A percentile compares a stretch with the other conserved stretches of the same genome.
phyloP scores from a whole-genome alignment of 2,113 vertebrate genomes.

The Bagarius yarrelli region DNA sequence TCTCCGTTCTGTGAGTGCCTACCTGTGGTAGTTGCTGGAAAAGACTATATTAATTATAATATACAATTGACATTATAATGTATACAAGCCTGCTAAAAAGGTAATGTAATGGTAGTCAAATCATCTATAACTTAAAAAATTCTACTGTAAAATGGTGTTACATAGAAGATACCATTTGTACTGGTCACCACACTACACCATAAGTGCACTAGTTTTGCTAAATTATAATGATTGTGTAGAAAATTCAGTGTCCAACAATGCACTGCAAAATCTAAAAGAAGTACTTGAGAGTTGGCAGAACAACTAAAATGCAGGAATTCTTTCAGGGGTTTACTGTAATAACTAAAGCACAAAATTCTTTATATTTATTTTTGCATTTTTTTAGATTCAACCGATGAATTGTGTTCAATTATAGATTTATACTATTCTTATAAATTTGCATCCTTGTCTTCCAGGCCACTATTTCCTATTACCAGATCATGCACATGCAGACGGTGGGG shows the following conservation, averaged over 20 bases:
- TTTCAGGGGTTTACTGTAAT: too few relatives aligned
- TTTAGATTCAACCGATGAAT: too few relatives aligned
- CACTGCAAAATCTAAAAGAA: neutral
- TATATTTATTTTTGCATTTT: too few relatives aligned
- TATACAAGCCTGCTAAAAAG: neutral
- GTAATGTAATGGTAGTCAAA: neutral
- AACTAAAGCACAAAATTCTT: too few relatives aligned
- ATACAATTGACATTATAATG: neutral
- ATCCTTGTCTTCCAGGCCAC: slow-evolving; percentile 78
- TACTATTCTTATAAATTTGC: neutral
- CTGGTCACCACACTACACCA: too few relatives aligned
- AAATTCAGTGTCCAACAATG: neutral
- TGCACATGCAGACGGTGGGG: slow-evolving; percentile 92
- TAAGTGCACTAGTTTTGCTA: neutral
- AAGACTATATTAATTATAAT: slow-evolving; percentile 2
- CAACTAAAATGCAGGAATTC: neutral
- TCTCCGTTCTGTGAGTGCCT: slow-evolving; percentile 82
- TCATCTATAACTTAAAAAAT: neutral
- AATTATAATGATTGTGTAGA: neutral
- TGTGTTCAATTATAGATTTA: neutral
- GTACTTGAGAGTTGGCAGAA: neutral
- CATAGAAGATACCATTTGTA: too few relatives aligned
- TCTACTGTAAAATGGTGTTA: neutral
- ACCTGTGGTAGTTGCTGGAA: neutral
- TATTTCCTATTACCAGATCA: slow-evolving; percentile 92